Evolutionary conservation across 2,113 vertebrate species (phyloP).

Genomic region (Crotalus horridus): DNA sequence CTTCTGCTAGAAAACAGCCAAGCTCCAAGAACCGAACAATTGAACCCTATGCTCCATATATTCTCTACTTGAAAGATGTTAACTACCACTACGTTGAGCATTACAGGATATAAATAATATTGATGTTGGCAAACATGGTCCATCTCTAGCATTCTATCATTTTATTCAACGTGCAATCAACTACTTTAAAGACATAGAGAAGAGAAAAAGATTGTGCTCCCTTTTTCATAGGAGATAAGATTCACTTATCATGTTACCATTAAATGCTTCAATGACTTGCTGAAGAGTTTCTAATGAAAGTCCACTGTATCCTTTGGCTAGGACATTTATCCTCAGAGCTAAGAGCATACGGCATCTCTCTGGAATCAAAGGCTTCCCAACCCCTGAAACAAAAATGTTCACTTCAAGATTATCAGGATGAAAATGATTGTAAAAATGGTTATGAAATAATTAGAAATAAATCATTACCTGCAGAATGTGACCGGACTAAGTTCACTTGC

Average conservation of each 20-base stretch:
- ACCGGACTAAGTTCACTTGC: constrained; percentile 95
- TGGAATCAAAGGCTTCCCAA: constrained; percentile 91
- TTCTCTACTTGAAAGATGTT: not conserved
- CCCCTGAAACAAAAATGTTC: constrained; percentile 71
- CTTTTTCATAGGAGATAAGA: not conserved
- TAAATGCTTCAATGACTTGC: constrained; percentile 89
- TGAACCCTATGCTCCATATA: not conserved
- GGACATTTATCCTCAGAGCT: constrained; percentile 92
- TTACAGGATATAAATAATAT: not conserved
- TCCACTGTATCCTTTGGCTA: constrained; percentile 96
- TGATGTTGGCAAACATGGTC: not conserved
- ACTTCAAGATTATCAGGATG: not conserved
- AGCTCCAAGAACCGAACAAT: not conserved
- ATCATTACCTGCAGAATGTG: constrained; percentile 89
- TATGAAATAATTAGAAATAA: not conserved
- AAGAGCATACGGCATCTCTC: constrained; percentile 94
- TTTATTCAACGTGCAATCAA: not conserved
- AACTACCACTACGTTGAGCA: not conserved
- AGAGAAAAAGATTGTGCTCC: not conserved
- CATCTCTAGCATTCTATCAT: not conserved
- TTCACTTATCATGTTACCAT: constrained; percentile 73
- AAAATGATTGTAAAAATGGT: accelerated
- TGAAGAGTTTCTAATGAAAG: constrained; percentile 91
- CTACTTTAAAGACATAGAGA: not conserved
- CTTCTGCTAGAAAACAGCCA: not conserved